These are phyloP conservation scores for Catamblyrhynchus diadema DNA, from an alignment of 2,797 vertebrate species.

Conservation along the genomic window DNA sequence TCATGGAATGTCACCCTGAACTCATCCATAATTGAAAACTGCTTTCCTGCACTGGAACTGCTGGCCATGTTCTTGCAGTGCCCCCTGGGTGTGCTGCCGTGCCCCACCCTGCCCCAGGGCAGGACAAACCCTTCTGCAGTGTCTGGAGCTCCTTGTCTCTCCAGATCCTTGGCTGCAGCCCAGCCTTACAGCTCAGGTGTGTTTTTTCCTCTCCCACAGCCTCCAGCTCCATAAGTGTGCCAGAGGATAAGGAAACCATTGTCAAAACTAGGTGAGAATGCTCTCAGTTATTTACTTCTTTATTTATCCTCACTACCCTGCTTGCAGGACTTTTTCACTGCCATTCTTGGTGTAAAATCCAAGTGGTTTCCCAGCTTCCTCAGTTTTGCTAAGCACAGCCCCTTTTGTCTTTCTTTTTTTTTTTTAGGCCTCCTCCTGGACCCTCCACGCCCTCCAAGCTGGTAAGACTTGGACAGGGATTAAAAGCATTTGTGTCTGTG, in stretches of 20 bases:
- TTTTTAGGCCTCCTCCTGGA: constrained; percentile 45
- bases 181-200: neutral
- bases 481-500: neutral
- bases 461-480: constrained; percentile 34
- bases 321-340: neutral
- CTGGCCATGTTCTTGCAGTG: neutral
- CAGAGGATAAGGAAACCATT: constrained; percentile 67
- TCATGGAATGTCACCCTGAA: fast-evolving
- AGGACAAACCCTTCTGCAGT: neutral
- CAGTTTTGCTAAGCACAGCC: neutral
- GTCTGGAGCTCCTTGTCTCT: neutral
- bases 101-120: neutral
- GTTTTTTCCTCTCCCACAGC: constrained; percentile 22
- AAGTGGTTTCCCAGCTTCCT: neutral
- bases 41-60: neutral
- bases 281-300: neutral
- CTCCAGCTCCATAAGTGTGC: constrained; percentile 65
- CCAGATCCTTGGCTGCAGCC: neutral
- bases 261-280: constrained; percentile 64
- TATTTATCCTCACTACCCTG: neutral
- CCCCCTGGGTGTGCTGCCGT: neutral
- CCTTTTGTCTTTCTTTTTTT: neutral
- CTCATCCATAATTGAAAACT: neutral
- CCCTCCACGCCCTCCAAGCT: neutral
- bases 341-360: neutral